phyloP scores from a whole-genome alignment of 2,888 invertebrate species.

The Dryobotodes eremita region DNA sequence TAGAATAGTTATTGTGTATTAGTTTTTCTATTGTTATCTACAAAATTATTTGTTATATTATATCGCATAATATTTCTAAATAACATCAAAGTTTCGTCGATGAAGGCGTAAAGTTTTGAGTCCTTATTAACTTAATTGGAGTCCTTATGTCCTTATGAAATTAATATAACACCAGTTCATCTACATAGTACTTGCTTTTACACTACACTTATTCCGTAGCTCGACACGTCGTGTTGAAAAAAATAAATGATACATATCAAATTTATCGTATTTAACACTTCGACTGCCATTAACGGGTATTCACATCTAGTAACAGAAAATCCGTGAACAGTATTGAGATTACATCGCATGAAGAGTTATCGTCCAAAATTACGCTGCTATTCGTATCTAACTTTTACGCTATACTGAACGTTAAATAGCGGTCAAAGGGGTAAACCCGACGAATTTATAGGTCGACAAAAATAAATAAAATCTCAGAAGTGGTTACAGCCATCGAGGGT shows the following conservation, averaged over 20 bases:
- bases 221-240: slow-evolving; percentile 63
- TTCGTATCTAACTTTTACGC: slow-evolving; percentile 25
- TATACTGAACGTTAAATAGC: slow-evolving; percentile 50
- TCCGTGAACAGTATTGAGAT: not conserved
- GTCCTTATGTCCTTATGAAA: not conserved
- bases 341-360: slow-evolving; percentile 7
- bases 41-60: slow-evolving; percentile 23
- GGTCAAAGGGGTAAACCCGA: slow-evolving; percentile 68
- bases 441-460: slow-evolving; percentile 73
- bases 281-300: slow-evolving; percentile 49
- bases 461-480: slow-evolving; percentile 71
- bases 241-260: slow-evolving; percentile 68
- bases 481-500: slow-evolving; percentile 65
- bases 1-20: slow-evolving; percentile 49
- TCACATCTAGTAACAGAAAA: not conserved
- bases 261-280: slow-evolving; percentile 63
- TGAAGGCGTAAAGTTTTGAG: slow-evolving; percentile 49
- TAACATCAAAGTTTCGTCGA: slow-evolving; percentile 40
- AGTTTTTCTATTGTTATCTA: slow-evolving; percentile 36
- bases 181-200: slow-evolving; percentile 64
- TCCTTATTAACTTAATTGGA: slow-evolving; percentile 56
- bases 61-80: slow-evolving; percentile 39
- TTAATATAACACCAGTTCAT: slow-evolving; percentile 62
- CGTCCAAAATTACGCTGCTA: slow-evolving; percentile 14
- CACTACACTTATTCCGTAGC: slow-evolving; percentile 65